Conservation (phyloP, 2,113 vertebrate species). For the Cinclus cinclus region DNA sequence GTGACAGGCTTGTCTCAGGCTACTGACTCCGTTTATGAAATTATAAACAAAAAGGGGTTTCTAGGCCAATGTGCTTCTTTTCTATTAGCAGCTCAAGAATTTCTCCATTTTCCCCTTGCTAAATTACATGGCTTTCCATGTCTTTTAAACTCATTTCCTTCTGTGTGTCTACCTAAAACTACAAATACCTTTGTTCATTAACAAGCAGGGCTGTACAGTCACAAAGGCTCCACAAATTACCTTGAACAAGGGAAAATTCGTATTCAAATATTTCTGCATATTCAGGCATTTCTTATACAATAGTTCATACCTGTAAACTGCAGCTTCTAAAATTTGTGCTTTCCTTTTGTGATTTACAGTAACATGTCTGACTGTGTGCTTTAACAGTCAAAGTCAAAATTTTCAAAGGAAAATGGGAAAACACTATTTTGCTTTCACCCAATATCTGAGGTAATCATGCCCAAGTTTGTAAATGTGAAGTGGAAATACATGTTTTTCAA, state of each 20-base stretch:
- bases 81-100: background rate
- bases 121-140: background rate
- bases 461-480: background rate
- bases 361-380: background rate
- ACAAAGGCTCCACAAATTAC: background rate
- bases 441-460: background rate
- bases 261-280: background rate
- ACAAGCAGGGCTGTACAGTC: no score
- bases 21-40: constrained; percentile 11
- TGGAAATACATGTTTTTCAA: background rate
- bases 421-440: background rate
- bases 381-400: background rate
- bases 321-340: background rate
- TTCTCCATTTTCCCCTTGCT: background rate
- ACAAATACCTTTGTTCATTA: background rate
- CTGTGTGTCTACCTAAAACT: background rate
- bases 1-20: constrained; percentile 28
- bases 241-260: background rate
- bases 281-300: background rate
- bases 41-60: constrained; percentile 6
- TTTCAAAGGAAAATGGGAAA: background rate
- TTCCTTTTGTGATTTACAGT: background rate
- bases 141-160: background rate
- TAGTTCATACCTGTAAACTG: background rate
- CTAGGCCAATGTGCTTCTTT: background rate